Percentiles rank a stretch among this genome's conserved stretches.
These are phyloP conservation scores for Cryptoprocta ferox DNA, from an alignment of 2,797 vertebrate genomes.

Conservation along the genomic window DNA sequence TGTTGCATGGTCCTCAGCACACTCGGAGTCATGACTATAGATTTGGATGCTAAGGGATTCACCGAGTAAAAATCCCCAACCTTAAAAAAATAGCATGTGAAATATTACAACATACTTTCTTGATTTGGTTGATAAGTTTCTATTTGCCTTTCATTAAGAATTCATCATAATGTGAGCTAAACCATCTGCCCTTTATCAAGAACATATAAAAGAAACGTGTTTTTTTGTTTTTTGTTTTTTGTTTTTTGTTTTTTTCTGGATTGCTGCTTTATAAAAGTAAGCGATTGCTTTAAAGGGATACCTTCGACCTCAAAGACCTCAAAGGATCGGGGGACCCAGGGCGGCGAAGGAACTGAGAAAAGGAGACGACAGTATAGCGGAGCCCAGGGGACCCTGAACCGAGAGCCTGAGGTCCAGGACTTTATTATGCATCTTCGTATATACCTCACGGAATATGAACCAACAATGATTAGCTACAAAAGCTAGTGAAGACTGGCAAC, in stretches of 20 bases:
- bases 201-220: neutral
- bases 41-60: neutral
- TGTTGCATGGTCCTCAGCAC: neutral
- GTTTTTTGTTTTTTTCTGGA: neutral
- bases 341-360: too few relatives aligned
- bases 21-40: neutral
- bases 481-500: too few relatives aligned
- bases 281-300: neutral
- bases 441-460: too few relatives aligned
- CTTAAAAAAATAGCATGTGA: neutral
- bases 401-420: too few relatives aligned
- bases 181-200: neutral
- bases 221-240: too few relatives aligned
- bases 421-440: too few relatives aligned
- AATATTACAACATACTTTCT: neutral
- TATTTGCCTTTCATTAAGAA: neutral
- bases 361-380: too few relatives aligned
- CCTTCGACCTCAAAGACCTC: too few relatives aligned
- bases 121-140: neutral
- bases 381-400: too few relatives aligned
- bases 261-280: neutral
- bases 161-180: neutral
- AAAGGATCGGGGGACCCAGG: too few relatives aligned
- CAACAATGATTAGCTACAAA: too few relatives aligned
- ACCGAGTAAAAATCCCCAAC: neutral